Percentiles rank a stretch among this genome's conserved stretches.
Evolutionary conservation across 2,797 vertebrate genomes (phyloP).

Genomic region (Paramormyrops hopkinsi): DNA sequence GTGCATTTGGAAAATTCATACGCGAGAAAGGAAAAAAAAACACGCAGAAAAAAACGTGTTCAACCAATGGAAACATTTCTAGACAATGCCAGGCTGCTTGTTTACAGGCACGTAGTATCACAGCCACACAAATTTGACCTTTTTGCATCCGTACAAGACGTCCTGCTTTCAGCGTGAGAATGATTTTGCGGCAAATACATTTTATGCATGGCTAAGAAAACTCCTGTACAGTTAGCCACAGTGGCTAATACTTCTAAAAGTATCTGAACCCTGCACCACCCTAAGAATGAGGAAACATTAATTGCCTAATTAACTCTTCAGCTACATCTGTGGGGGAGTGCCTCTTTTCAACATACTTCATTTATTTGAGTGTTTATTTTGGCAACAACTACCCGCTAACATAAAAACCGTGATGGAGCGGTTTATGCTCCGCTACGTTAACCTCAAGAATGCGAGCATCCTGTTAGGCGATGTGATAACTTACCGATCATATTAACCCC

Average conservation of each 20-base stretch:
- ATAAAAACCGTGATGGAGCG: background rate
- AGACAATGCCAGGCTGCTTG: background rate
- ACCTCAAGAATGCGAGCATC: background rate
- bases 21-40: background rate
- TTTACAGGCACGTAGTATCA: background rate
- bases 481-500: background rate
- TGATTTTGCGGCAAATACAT: background rate
- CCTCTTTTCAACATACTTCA: background rate
- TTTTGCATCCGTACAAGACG: background rate
- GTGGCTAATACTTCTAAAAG: background rate
- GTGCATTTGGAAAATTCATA: background rate
- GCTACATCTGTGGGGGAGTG: background rate
- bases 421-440: background rate
- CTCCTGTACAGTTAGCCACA: background rate
- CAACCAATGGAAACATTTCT: background rate
- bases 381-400: background rate
- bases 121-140: background rate
- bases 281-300: background rate
- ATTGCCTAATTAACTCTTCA: background rate
- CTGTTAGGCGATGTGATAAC: background rate
- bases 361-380: background rate
- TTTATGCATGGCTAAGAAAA: background rate
- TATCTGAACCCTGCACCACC: background rate
- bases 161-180: background rate
- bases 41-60: background rate